Percentiles rank a stretch among this genome's conserved stretches.
Evolutionary conservation across 1,140 invertebrate species (phyloP).

Genomic region (Rhysida immarginata): DNA sequence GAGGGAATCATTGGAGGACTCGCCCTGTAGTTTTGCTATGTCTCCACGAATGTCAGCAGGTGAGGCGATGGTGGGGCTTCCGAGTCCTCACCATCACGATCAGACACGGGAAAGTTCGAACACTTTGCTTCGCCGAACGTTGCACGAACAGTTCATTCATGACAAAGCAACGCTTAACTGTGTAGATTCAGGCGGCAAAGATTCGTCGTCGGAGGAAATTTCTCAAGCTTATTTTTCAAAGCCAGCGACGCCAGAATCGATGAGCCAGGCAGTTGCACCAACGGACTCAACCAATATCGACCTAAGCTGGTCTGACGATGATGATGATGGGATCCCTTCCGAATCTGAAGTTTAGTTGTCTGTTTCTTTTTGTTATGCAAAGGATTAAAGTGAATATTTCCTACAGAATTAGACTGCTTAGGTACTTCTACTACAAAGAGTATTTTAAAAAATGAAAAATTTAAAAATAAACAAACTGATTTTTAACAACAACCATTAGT

Average conservation of each 20-base stretch:
- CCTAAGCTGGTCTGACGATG: conserved; percentile 9
- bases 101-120: neutral
- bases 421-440: too few species aligned
- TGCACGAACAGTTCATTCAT: neutral
- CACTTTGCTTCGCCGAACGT: neutral
- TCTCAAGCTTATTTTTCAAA: neutral
- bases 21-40: neutral
- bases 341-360: conserved; percentile 8
- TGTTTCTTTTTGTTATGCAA: too few species aligned
- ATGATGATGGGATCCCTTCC: conserved; percentile 5
- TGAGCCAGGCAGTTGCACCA: neutral
- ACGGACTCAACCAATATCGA: conserved; percentile 8
- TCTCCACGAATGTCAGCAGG: conserved; percentile 7
- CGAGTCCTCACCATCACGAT: neutral
- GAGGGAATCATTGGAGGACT: neutral
- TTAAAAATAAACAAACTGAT: too few species aligned
- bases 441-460: too few species aligned
- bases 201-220: neutral
- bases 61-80: conserved; percentile 6
- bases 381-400: too few species aligned
- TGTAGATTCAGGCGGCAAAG: neutral
- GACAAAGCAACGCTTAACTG: neutral
- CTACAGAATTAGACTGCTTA: too few species aligned
- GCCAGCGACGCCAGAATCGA: conserved; percentile 2
- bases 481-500: too few species aligned